A percentile compares a stretch with the other conserved stretches of the same genome.
phyloP scores from a whole-genome alignment of 2,797 vertebrate genomes.

The Ara ararauna region DNA sequence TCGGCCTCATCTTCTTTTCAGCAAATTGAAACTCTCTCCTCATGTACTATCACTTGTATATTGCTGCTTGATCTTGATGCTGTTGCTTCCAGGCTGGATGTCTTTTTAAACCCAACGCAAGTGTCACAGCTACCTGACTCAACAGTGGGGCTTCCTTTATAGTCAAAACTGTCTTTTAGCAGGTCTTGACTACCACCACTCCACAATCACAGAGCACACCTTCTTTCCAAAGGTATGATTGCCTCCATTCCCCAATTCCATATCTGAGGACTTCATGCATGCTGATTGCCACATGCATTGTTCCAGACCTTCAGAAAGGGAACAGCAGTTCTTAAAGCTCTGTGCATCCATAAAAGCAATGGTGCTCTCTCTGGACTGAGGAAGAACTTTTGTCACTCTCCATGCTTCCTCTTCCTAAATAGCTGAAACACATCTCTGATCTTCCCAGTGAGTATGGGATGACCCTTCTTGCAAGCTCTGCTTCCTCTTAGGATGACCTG shows the following conservation, averaged over 20 bases:
- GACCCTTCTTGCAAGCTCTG: not conserved
- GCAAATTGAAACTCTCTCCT: slow-evolving; percentile 27
- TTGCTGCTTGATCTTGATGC: not conserved
- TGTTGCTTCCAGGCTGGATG: not conserved
- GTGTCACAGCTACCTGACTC: not conserved
- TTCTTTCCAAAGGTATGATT: not conserved
- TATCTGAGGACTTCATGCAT: not conserved
- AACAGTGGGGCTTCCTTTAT: not conserved
- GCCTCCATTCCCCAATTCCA: not conserved
- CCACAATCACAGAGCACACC: not conserved
- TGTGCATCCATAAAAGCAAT: not conserved
- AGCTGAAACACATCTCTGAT: not conserved
- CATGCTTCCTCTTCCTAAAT: not conserved
- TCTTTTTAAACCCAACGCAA: not conserved
- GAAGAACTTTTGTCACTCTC: not conserved
- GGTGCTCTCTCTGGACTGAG: not conserved
- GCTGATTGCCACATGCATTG: accelerated
- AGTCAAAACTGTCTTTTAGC: not conserved
- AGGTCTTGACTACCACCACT: not conserved
- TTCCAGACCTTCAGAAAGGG: not conserved
- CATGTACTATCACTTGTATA: not conserved
- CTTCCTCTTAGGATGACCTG: not conserved
- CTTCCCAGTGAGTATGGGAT: not conserved
- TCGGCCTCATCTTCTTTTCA: not conserved
- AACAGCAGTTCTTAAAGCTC: not conserved